phyloP scores from a whole-genome alignment of 2,888 invertebrate species.

The Taenaris catops region DNA sequence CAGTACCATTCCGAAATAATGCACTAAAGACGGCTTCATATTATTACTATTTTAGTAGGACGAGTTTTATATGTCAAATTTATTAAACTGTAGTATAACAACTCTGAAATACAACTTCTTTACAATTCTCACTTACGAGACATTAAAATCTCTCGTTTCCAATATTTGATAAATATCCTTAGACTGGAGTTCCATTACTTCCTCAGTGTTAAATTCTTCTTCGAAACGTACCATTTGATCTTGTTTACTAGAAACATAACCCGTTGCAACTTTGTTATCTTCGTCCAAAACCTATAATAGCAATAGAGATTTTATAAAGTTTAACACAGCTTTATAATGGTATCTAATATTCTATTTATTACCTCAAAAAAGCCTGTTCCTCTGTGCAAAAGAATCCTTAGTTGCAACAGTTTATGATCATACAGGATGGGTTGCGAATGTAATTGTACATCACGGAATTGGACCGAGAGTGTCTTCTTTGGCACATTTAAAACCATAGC shows the following conservation, averaged over 20 bases:
- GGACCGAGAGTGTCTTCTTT: constrained; percentile 82
- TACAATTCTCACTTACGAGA: constrained; percentile 33
- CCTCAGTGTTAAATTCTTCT: neutral
- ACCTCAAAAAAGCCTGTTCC: constrained; percentile 81
- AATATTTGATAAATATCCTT: constrained; percentile 39
- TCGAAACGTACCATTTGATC: too few species aligned
- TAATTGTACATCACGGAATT: constrained; percentile 82
- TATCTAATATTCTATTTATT: too few species aligned
- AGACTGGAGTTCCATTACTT: constrained; percentile 25
- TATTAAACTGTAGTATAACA: too few species aligned
- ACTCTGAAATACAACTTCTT: too few species aligned
- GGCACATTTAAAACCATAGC: constrained; percentile 79
- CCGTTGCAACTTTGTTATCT: constrained; percentile 34
- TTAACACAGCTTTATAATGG: too few species aligned
- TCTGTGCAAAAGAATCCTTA: constrained; percentile 79
- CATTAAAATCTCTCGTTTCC: constrained; percentile 32
- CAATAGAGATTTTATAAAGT: too few species aligned
- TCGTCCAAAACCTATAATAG: constrained; percentile 40
- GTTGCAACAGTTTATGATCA: constrained; percentile 71
- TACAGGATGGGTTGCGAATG: constrained; percentile 76
- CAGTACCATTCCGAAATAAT: too few species aligned
- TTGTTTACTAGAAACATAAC: constrained; percentile 24
- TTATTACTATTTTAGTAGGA: too few species aligned
- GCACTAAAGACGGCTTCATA: too few species aligned
- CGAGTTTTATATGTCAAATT: too few species aligned